Percentiles rank a stretch among this genome's conserved stretches.
phyloP scores from a whole-genome alignment of 2,113 vertebrate species.

The Calonectris borealis region DNA sequence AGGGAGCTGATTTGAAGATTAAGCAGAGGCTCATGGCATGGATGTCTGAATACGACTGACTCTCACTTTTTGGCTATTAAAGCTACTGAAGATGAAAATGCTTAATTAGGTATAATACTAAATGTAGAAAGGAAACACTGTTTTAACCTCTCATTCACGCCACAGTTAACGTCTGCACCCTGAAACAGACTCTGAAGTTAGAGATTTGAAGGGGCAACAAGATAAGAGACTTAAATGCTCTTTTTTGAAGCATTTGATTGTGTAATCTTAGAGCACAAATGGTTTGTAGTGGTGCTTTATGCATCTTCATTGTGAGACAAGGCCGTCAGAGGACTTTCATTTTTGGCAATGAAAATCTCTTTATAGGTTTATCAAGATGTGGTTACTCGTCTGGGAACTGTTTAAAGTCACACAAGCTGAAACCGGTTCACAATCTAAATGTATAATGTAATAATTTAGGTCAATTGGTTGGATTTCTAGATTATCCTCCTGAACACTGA shows the following conservation, averaged over 20 bases:
- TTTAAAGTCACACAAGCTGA: slow-evolving; percentile 8
- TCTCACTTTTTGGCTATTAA: neutral
- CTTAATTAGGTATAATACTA: neutral
- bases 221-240: neutral
- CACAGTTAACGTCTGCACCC: neutral
- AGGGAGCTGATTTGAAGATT: neutral
- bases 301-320: slow-evolving; percentile 11
- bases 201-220: neutral
- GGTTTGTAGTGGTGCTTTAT: neutral
- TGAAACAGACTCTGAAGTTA: neutral
- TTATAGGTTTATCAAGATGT: slow-evolving; percentile 23
- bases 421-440: neutral
- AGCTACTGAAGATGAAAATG: neutral
- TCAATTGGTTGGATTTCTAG: slow-evolving; percentile 17
- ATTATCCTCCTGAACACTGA: neutral
- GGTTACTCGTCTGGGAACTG: slow-evolving; percentile 44
- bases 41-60: fast-evolving
- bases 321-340: neutral
- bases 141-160: neutral
- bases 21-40: fast-evolving
- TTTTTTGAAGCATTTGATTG: neutral
- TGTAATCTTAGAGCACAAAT: neutral
- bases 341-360: slow-evolving; percentile 20
- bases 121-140: neutral
- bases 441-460: neutral